Evolutionary conservation across 2,888 invertebrate species (phyloP).

Genomic region (Mythimna pallens): DNA sequence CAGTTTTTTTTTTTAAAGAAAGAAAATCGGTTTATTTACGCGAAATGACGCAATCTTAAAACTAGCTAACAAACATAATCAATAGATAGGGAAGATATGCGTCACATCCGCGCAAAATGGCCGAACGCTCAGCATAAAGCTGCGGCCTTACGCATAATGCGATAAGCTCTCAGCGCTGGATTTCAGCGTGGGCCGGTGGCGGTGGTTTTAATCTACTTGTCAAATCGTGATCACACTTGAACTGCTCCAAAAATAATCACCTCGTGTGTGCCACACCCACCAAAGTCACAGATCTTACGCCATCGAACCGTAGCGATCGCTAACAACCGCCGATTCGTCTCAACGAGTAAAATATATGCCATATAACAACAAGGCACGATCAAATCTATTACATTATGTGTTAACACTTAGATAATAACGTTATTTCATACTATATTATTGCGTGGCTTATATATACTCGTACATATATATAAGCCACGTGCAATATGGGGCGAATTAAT

Average conservation of each 20-base stretch:
- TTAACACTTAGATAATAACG: conserved; percentile 60
- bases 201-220: background rate
- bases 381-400: conserved; percentile 69
- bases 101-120: too few species aligned
- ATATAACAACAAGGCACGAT: conserved; percentile 79
- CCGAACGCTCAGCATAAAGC: too few species aligned
- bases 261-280: conserved; percentile 62
- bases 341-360: conserved; percentile 85
- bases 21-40: too few species aligned
- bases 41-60: too few species aligned
- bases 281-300: conserved; percentile 78
- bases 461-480: background rate
- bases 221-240: background rate
- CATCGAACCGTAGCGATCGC: conserved; percentile 82
- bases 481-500: background rate
- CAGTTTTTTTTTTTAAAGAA: too few species aligned
- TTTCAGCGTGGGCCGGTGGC: too few species aligned
- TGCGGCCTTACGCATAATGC: too few species aligned
- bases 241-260: conserved; percentile 56
- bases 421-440: conserved; percentile 2
- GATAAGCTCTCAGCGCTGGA: too few species aligned
- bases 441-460: too few species aligned
- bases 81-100: too few species aligned
- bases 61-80: too few species aligned
- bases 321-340: conserved; percentile 83